Evolutionary conservation across 2,797 vertebrate species (phyloP).

Genomic region (Pseudotriccus pelzelni): DNA sequence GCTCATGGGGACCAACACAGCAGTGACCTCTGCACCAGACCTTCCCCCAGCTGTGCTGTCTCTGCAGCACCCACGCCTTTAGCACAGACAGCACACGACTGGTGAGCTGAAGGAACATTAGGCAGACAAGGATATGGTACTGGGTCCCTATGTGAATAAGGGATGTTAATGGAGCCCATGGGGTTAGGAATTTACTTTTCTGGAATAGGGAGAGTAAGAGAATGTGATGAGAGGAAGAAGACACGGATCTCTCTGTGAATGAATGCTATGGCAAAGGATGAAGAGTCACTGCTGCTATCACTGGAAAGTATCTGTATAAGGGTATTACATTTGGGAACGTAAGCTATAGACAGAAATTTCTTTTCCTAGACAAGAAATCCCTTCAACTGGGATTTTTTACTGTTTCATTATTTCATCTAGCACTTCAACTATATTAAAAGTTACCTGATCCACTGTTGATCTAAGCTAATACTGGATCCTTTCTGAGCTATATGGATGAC

Average conservation of each 20-base stretch:
- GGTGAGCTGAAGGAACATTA: background rate
- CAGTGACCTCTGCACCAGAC: background rate
- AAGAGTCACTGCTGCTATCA: background rate
- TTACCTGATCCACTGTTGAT: background rate
- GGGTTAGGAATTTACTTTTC: background rate
- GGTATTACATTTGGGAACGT: rapidly evolving
- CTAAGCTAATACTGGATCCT: background rate
- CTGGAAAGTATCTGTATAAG: background rate
- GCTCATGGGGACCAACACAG: background rate
- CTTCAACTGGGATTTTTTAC: background rate
- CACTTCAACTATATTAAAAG: background rate
- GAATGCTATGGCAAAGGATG: background rate
- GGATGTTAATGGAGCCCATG: background rate
- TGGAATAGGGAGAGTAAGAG: background rate
- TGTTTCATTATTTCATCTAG: background rate
- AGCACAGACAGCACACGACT: background rate
- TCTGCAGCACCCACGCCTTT: background rate
- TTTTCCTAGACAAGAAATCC: background rate
- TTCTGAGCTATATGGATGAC: background rate
- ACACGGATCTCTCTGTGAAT: background rate
- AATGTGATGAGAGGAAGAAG: background rate
- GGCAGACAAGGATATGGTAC: background rate
- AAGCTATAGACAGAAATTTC: background rate
- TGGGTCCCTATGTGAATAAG: background rate
- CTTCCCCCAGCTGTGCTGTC: background rate